A percentile compares a stretch with the other conserved stretches of the same genome.
Evolutionary conservation across 2,797 vertebrate genomes (phyloP).

Genomic region (Ceryle rudis): DNA sequence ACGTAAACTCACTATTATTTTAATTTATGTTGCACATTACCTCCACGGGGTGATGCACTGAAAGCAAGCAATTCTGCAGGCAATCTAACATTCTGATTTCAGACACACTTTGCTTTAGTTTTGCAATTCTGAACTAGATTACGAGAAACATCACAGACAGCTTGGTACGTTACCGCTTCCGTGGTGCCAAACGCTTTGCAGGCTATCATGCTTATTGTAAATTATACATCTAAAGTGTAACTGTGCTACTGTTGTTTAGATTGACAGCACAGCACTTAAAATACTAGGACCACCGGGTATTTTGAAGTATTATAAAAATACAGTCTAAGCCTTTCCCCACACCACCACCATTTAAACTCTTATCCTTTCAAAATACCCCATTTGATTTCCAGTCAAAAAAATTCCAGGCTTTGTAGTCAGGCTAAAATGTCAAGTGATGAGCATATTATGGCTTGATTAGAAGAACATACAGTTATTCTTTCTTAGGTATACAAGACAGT

Average conservation of each 20-base stretch:
- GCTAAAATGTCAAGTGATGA: not conserved
- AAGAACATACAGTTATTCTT: not conserved
- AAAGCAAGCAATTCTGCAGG: not conserved
- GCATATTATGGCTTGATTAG: not conserved
- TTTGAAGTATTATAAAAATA: constrained; percentile 14
- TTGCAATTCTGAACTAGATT: not conserved
- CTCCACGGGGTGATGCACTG: not conserved
- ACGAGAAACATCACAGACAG: not conserved
- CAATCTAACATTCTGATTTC: not conserved
- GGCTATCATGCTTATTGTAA: not conserved
- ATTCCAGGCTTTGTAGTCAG: not conserved
- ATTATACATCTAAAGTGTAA: not conserved
- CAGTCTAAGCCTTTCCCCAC: not conserved
- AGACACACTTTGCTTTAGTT: not conserved
- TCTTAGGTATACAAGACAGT: not conserved
- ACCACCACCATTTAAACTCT: not conserved
- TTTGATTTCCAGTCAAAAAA: not conserved
- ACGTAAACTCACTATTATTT: not conserved
- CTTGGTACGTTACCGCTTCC: not conserved
- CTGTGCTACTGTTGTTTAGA: not conserved
- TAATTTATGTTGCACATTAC: not conserved
- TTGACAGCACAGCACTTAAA: not conserved
- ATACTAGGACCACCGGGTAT: not conserved
- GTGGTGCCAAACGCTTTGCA: not conserved
- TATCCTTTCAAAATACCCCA: not conserved